Evolutionary conservation across 2,113 vertebrate species (phyloP).

Genomic region (Hydrochoerus hydrochaeris): DNA sequence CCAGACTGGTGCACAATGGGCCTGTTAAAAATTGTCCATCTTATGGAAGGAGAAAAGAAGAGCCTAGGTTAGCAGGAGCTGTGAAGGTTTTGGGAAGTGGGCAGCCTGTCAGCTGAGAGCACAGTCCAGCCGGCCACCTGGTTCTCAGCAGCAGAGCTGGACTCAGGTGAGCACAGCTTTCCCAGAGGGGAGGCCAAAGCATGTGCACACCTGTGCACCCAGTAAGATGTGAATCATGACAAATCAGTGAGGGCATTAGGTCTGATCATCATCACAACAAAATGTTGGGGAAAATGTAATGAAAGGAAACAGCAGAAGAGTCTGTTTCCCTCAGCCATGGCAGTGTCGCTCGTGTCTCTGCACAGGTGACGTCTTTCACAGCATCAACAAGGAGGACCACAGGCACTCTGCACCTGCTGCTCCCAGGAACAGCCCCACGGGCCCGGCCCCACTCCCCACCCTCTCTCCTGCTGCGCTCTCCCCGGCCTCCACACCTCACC

Average conservation of each 20-base stretch:
- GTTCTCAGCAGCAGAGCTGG: neutral
- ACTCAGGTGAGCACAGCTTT: fast-evolving
- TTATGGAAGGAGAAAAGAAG: neutral
- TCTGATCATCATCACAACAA: neutral
- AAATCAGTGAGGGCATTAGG: fast-evolving
- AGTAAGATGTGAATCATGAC: fast-evolving
- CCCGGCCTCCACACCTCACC: constrained; percentile 89
- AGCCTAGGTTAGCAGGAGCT: neutral
- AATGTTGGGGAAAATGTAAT: neutral
- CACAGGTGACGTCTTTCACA: constrained; percentile 96
- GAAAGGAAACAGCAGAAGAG: neutral
- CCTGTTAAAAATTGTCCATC: neutral
- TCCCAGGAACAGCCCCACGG: constrained; percentile 92
- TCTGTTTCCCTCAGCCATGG: neutral
- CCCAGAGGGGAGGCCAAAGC: too few species aligned
- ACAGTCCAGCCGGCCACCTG: neutral
- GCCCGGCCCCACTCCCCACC: constrained; percentile 90
- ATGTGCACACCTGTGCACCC: fast-evolving
- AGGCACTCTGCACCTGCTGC: constrained; percentile 89
- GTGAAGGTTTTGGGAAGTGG: neutral
- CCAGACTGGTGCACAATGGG: neutral
- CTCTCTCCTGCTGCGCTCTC: constrained; percentile 90
- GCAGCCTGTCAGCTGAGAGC: too few species aligned
- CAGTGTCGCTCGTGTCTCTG: neutral
- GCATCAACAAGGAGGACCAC: constrained; percentile 94